These are phyloP conservation scores for Thaumatotibia leucotreta DNA, from an alignment of 1,140 invertebrate genomes.

Conservation along the genomic window DNA sequence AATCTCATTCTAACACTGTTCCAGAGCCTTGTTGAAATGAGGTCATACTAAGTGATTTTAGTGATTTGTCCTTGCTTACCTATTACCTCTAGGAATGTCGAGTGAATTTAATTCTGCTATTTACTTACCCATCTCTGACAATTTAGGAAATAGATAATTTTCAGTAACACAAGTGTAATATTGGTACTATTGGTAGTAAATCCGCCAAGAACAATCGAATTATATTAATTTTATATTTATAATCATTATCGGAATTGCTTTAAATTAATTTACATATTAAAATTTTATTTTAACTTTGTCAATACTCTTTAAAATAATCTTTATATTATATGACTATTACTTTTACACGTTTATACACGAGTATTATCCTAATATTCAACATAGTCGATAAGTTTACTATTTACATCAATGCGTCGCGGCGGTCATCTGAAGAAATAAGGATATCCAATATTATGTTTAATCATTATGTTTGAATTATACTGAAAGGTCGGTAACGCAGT, in stretches of 20 bases:
- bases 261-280: neutral
- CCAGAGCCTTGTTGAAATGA: too few relatives aligned
- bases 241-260: conserved; percentile 1
- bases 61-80: too few relatives aligned
- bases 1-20: too few relatives aligned
- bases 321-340: conserved; percentile 4
- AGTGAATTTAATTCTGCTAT: too few relatives aligned
- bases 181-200: neutral
- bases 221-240: neutral
- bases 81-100: too few relatives aligned
- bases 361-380: conserved; percentile 1
- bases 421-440: too few relatives aligned
- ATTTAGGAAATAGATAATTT: too few relatives aligned
- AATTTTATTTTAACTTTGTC: neutral
- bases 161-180: neutral
- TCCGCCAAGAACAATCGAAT: neutral
- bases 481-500: too few relatives aligned
- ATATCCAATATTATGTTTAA: too few relatives aligned
- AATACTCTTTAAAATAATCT: neutral
- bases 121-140: too few relatives aligned
- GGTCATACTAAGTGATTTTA: too few relatives aligned
- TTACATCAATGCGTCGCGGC: neutral
- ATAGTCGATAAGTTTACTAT: neutral
- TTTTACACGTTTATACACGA: conserved; percentile 10
- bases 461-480: too few relatives aligned